Conservation (phyloP, 2,113 vertebrate genomes). For the Rhinichthys klamathensis region DNA sequence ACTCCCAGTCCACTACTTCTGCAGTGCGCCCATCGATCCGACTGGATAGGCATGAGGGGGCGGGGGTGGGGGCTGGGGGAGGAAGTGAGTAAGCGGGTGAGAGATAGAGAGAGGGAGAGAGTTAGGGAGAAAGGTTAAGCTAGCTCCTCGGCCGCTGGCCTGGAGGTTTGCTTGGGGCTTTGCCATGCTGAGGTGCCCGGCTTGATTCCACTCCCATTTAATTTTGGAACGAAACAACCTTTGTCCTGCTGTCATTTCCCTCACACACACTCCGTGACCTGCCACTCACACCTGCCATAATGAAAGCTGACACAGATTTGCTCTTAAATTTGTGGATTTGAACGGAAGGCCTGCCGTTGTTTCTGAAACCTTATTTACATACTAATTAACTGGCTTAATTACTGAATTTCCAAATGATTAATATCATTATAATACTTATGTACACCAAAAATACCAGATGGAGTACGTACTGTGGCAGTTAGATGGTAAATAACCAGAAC, state of each 20-base stretch:
- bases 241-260: constrained; percentile 53
- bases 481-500: constrained; percentile 5
- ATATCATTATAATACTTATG: constrained; percentile 56
- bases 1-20: constrained; percentile 47
- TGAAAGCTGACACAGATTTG: constrained; percentile 65
- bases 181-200: constrained; percentile 40
- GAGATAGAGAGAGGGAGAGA: neutral
- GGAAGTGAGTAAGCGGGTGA: constrained; percentile 19
- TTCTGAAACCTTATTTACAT: constrained; percentile 61
- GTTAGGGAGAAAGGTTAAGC: constrained; percentile 40
- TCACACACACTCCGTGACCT: constrained; percentile 34
- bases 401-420: constrained; percentile 60
- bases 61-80: neutral
- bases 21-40: constrained; percentile 52
- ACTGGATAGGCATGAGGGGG: constrained; percentile 7
- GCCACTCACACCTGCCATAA: constrained; percentile 57
- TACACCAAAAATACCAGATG: constrained; percentile 34
- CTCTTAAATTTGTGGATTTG: constrained; percentile 61
- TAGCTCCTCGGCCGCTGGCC: constrained; percentile 36
- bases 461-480: constrained; percentile 22
- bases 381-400: constrained; percentile 62
- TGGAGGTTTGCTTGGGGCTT: constrained; percentile 44
- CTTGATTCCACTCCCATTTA: constrained; percentile 49
- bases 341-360: constrained; percentile 52
- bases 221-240: constrained; percentile 56